A percentile compares a stretch with the other conserved stretches of the same genome.
Conservation (phyloP, 2,888 invertebrate species). For the Drosophila borborema region DNA sequence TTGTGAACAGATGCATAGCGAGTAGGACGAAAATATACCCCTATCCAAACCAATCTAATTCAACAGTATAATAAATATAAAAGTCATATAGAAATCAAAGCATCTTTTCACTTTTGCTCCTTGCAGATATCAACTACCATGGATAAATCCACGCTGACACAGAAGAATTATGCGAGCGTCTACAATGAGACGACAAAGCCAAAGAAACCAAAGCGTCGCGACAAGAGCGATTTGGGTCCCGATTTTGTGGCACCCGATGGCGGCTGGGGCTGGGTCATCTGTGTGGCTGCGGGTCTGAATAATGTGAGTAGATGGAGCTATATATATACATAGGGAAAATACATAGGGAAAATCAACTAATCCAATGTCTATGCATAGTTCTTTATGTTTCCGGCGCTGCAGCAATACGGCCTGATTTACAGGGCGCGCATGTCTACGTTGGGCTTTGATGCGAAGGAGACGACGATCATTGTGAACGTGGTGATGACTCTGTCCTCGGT, state of each 20-base stretch:
- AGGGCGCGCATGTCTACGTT: slow-evolving; percentile 87
- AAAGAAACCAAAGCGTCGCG: slow-evolving; percentile 84
- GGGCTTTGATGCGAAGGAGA: slow-evolving; percentile 88
- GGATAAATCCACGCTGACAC: slow-evolving; percentile 72
- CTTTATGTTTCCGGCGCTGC: slow-evolving; percentile 88
- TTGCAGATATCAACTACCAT: slow-evolving; percentile 24
- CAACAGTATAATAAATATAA: too few species aligned
- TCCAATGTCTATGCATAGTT: slow-evolving; percentile 85
- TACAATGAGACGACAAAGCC: slow-evolving; percentile 83
- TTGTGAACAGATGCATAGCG: too few species aligned
- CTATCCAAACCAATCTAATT: too few species aligned
- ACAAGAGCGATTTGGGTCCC: slow-evolving; percentile 84
- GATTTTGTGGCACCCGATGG: slow-evolving; percentile 91
- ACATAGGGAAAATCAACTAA: background rate
- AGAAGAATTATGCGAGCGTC: slow-evolving; percentile 73
- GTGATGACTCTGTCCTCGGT: slow-evolving; percentile 89
- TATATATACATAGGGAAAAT: too few species aligned
- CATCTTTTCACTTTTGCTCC: background rate
- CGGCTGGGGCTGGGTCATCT: slow-evolving; percentile 91
- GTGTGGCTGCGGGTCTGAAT: slow-evolving; percentile 89
- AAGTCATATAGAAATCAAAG: background rate
- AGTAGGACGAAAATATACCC: too few species aligned
- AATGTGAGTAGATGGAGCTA: slow-evolving; percentile 87
- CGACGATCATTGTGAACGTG: slow-evolving; percentile 90
- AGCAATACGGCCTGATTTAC: slow-evolving; percentile 90